Conservation (phyloP, 1,140 invertebrate species). For the Pseudomyrmex cubaensis region DNA sequence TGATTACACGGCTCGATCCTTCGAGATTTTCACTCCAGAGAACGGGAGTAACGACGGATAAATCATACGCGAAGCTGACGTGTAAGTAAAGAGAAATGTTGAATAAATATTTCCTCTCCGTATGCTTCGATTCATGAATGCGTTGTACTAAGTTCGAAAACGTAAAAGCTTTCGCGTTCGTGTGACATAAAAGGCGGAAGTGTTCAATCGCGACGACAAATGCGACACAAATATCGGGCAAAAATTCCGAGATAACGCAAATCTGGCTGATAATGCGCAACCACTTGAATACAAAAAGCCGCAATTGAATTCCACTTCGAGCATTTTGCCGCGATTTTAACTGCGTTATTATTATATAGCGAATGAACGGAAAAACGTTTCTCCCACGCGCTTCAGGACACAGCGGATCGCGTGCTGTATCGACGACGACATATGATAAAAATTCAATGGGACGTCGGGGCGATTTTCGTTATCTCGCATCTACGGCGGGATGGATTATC, state of each 20-base stretch:
- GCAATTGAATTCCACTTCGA: neutral
- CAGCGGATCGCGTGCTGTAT: slow-evolving; percentile 3
- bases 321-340: slow-evolving; percentile 26
- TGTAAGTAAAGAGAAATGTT: neutral
- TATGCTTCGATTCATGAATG: neutral
- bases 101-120: neutral
- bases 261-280: slow-evolving; percentile 11
- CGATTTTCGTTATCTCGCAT: slow-evolving; percentile 70
- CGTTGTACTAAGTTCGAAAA: neutral
- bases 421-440: slow-evolving; percentile 63
- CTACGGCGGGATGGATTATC: slow-evolving; percentile 68
- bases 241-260: slow-evolving; percentile 2
- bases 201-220: slow-evolving; percentile 11
- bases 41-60: slow-evolving; percentile 1
- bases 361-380: slow-evolving; percentile 12
- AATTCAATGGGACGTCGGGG: slow-evolving; percentile 63
- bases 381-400: slow-evolving; percentile 1
- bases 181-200: neutral
- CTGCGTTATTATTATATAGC: slow-evolving; percentile 18
- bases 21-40: slow-evolving; percentile 10
- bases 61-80: neutral
- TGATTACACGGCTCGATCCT: slow-evolving; percentile 3
- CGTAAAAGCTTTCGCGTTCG: neutral
- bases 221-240: neutral
- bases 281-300: slow-evolving; percentile 16